Conservation (phyloP, 2,888 invertebrate genomes). For the Oxyteleia sp. region DNA sequence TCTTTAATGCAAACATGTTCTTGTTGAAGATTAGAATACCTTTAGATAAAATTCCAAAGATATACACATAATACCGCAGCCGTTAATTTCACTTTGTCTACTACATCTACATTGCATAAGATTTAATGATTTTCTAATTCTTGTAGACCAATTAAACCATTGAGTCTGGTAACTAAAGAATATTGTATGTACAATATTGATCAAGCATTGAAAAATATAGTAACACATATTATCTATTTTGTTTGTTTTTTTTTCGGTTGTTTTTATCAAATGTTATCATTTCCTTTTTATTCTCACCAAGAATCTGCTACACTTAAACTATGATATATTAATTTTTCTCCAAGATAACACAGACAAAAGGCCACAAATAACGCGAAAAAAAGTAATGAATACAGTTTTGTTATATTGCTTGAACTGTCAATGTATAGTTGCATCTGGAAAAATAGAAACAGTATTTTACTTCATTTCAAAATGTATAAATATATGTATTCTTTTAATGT, state of each 20-base stretch:
- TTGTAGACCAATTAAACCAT: conserved; percentile 6
- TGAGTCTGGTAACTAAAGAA: conserved; percentile 7
- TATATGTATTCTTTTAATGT: no score
- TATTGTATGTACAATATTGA: no score
- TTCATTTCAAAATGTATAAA: no score
- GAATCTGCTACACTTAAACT: neutral
- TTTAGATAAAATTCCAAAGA: conserved; percentile 16
- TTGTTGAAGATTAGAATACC: conserved; percentile 8
- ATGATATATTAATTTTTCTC: neutral
- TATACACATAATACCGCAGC: neutral
- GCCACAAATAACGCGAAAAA: neutral
- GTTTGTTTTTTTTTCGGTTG: no score
- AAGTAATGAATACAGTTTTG: neutral
- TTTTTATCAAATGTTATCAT: no score
- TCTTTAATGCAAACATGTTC: neutral
- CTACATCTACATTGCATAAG: conserved; percentile 14
- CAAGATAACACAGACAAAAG: neutral
- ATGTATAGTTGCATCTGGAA: neutral
- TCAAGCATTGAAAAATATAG: no score
- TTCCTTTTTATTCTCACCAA: neutral
- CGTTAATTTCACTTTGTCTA: conserved; percentile 2
- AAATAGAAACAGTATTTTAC: no score
- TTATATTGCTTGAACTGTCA: neutral
- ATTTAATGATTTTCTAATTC: conserved; percentile 1
- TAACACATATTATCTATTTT: no score